Evolutionary conservation across 2,113 vertebrate species (phyloP).

Genomic region (Cyanoramphus novaezelandiae): DNA sequence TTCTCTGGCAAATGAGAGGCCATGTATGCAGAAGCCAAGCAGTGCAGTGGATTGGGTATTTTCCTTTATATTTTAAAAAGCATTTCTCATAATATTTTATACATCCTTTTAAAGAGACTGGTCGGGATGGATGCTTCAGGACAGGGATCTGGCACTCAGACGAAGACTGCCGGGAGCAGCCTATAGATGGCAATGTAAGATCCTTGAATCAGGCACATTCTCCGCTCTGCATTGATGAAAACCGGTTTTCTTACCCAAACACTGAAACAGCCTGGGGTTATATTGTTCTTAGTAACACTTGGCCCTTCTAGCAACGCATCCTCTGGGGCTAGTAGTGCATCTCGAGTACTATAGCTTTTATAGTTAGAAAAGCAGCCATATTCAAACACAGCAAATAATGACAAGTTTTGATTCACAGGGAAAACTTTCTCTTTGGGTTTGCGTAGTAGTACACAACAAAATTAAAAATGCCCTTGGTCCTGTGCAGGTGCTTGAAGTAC

Average conservation of each 20-base stretch:
- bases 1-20: neutral
- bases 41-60: neutral
- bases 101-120: accelerated
- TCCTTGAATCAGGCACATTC: neutral
- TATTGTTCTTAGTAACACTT: accelerated
- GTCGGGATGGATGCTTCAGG: accelerated
- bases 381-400: neutral
- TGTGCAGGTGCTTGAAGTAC: neutral
- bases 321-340: neutral
- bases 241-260: accelerated
- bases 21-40: neutral
- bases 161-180: neutral
- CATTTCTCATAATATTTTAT: accelerated
- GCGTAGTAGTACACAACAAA: neutral
- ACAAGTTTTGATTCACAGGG: neutral
- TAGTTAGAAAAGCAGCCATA: accelerated
- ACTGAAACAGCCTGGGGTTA: accelerated
- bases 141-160: accelerated
- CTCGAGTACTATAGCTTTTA: neutral
- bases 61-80: neutral
- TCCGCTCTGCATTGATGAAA: accelerated
- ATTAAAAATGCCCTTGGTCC: neutral
- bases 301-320: neutral
- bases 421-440: neutral
- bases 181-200: conserved; percentile 58